These are phyloP conservation scores for Onthophagus taurus DNA, from an alignment of 1,140 invertebrate genomes.

Conservation along the genomic window DNA sequence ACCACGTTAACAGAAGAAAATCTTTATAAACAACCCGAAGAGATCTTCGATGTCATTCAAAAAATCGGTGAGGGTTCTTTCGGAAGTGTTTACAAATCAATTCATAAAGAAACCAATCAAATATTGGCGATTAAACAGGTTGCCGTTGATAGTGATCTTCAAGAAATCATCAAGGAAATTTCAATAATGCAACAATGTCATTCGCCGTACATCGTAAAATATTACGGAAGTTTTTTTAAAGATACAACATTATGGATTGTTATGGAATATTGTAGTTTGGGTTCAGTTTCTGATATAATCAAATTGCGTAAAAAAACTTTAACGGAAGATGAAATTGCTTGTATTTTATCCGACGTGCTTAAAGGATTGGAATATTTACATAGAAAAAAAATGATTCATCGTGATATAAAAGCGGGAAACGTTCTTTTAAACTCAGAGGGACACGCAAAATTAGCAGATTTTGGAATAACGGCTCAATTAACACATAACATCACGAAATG, in stretches of 20 bases:
- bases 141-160: constrained; percentile 92
- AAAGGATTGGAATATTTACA: constrained; percentile 94
- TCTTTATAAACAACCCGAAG: constrained; percentile 84
- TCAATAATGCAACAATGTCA: constrained; percentile 99
- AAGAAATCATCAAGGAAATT: constrained; percentile 99
- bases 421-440: constrained; percentile 93
- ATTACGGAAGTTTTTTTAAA: constrained; percentile 98
- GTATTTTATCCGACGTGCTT: constrained; percentile 86
- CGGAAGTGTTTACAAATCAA: constrained; percentile 82
- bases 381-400: constrained; percentile 85
- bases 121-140: constrained; percentile 96
- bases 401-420: constrained; percentile 92
- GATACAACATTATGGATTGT: constrained; percentile 98
- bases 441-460: constrained; percentile 93
- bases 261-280: constrained; percentile 98
- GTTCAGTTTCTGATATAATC: constrained; percentile 98
- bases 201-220: constrained; percentile 93
- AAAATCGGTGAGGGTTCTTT: constrained; percentile 89
- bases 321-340: constrained; percentile 90
- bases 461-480: constrained; percentile 95
- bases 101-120: constrained; percentile 92
- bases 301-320: constrained; percentile 87
- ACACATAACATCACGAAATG: constrained; percentile 98
- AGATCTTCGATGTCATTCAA: constrained; percentile 96
- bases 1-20: constrained; percentile 78